Conservation (phyloP, 2,113 vertebrate species). For the Trichomycterus rosablanca region DNA sequence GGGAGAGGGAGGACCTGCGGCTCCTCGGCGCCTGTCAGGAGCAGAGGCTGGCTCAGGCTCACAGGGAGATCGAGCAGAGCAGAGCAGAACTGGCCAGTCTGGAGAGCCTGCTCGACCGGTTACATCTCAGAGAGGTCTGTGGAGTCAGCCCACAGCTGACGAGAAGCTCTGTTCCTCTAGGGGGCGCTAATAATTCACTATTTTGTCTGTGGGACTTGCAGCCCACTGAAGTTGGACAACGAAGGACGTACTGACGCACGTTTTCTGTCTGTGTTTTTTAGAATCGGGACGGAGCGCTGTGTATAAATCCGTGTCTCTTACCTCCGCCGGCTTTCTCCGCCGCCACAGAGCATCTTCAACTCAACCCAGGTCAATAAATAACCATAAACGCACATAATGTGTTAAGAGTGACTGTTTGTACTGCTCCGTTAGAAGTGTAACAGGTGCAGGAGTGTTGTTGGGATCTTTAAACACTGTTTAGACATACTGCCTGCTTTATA, state of each 20-base stretch:
- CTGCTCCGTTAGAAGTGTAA: too few relatives aligned
- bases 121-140: conserved; percentile 67
- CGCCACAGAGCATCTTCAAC: conserved; percentile 49
- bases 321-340: conserved; percentile 50
- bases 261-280: conserved; percentile 30
- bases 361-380: conserved; percentile 61
- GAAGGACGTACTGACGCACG: too few relatives aligned
- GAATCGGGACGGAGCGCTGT: conserved; percentile 53
- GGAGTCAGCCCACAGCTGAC: background rate
- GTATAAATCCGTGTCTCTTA: conserved; percentile 61
- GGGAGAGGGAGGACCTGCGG: conserved; percentile 74
- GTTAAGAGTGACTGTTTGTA: too few relatives aligned
- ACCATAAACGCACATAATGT: too few relatives aligned
- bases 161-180: too few relatives aligned
- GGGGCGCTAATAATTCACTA: too few relatives aligned
- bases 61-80: conserved; percentile 72
- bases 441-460: too few relatives aligned
- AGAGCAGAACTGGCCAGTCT: conserved; percentile 70
- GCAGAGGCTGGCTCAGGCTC: conserved; percentile 65
- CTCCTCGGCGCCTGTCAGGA: conserved; percentile 64
- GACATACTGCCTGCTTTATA: too few relatives aligned
- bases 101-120: conserved; percentile 73
- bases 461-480: too few relatives aligned
- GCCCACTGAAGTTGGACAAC: too few relatives aligned
- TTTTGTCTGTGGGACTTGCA: too few relatives aligned